Evolutionary conservation across 2,888 invertebrate species (phyloP), one percentile per base, ranked within the genome.

Genomic region (Tridacna crocea): DNA sequence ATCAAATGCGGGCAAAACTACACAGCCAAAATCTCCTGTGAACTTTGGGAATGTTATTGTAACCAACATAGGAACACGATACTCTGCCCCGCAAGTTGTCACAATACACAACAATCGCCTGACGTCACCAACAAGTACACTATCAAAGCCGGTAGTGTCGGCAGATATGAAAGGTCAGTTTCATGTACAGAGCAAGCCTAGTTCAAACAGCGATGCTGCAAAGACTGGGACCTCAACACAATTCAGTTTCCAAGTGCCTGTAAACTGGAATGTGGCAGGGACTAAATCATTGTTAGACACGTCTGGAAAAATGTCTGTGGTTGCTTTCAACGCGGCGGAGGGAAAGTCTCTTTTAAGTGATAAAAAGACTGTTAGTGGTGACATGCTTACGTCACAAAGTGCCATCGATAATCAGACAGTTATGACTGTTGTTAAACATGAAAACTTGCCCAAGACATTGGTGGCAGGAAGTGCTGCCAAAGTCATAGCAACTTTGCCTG

Each of bases 231-330:
- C 61, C 6, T 61, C 79, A 4, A 81, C 81, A 46, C 84, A 84
- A 47, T 83, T 85, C 19, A 85, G 83, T 75, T 85, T 85, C 61
- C 82, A 82, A 47, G 79, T 85, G 24, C 85, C 85, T 15, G 68
- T 79, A 17, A 84, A 77, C 58, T 85, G 85, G 85, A 85, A 74
- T 61, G 26, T 77, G 26, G 22, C 72, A 74, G 83, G 85, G 24
- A 76, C 79, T 24, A 85, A 85, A 60, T 86, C 86, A 19, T 80
- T 86, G 36, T 63, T 86, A 13, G 82, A 83, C 58, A 75, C 27
- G n/a, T 74, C 86, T 55, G 76, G 80, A 65, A 79, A 79, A 68
- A 61, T 83, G n/a, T 77, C 83, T 4, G 47, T 85, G 24, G 83
- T 83, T 22, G 63, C 81, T n/a, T 48, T 80, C n/a, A 85, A 72